These are phyloP conservation scores for Epizoanthus stellaris DNA, from an alignment of 92 coral and sea anemone genomes.

Conservation along the genomic window DNA sequence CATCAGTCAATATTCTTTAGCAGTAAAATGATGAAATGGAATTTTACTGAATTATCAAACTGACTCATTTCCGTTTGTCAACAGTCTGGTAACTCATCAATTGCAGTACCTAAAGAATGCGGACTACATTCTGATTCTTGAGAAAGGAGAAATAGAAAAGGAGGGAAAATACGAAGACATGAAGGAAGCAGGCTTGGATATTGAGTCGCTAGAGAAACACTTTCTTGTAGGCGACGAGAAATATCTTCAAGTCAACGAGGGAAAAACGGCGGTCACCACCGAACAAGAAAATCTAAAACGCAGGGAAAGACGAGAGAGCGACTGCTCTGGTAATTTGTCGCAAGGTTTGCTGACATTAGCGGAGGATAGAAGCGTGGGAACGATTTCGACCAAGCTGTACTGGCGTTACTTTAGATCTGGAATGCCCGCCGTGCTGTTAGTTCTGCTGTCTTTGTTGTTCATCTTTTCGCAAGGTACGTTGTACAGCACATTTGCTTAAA, in stretches of 20 bases:
- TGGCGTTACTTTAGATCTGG: conserved; percentile 91
- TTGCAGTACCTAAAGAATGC: conserved; percentile 87
- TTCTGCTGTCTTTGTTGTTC: conserved; percentile 69
- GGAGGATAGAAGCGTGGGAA: conserved; percentile 87
- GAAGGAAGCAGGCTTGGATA: conserved; percentile 85
- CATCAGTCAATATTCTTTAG: no score
- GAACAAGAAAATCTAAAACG: conserved; percentile 65
- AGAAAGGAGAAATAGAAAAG: conserved; percentile 75
- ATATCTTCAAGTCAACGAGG: conserved; percentile 75
- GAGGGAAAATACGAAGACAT: conserved; percentile 76
- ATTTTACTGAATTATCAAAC: not conserved
- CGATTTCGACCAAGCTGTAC: conserved; percentile 78
- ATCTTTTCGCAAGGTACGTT: conserved; percentile 83
- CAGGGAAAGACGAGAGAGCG: conserved; percentile 71
- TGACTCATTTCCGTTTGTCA: not conserved
- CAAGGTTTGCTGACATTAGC: conserved; percentile 68
- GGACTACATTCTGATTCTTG: conserved; percentile 80
- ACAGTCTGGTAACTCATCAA: conserved; percentile 85
- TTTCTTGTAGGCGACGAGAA: conserved; percentile 76
- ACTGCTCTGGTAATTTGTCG: conserved; percentile 45
- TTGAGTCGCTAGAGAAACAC: conserved; percentile 83
- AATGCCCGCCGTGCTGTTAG: conserved; percentile 67
- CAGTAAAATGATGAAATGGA: not conserved
- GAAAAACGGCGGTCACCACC: conserved; percentile 52
- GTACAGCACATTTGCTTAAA: not conserved